These are phyloP conservation scores for Pluvialis apricaria DNA, from an alignment of 2,113 vertebrate species.

Conservation along the genomic window DNA sequence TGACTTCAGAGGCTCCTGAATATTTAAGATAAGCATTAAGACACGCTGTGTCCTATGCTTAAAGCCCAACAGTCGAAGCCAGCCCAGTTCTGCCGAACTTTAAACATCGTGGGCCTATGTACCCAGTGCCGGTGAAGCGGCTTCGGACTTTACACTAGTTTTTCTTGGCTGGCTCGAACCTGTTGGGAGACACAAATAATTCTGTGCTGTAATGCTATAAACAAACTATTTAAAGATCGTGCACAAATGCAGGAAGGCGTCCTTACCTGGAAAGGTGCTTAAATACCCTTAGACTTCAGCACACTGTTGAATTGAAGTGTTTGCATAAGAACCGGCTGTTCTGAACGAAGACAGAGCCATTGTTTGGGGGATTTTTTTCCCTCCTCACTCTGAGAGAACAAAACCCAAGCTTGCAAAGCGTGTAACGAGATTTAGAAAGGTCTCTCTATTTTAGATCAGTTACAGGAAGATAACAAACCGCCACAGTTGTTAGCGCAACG, in stretches of 20 bases:
- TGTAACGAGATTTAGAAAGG: background rate
- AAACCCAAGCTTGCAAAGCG: background rate
- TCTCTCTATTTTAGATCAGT: background rate
- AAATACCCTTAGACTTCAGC: background rate
- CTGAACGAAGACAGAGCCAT: background rate
- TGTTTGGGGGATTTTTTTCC: background rate
- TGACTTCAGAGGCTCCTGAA: background rate
- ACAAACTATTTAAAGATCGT: background rate
- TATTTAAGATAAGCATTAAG: background rate
- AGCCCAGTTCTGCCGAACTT: background rate
- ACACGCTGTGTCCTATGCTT: background rate
- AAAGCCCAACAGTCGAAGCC: background rate
- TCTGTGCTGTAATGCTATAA: background rate
- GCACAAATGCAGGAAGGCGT: background rate
- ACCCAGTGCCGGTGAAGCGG: background rate
- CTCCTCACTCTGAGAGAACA: background rate
- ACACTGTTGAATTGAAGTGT: background rate
- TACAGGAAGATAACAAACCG: background rate
- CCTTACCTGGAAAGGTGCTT: background rate
- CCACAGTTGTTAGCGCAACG: background rate
- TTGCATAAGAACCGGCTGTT: background rate
- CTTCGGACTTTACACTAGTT: background rate
- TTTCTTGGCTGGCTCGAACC: background rate
- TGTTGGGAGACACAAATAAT: background rate
- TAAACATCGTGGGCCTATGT: background rate